Base-by-base conservation (phyloP, 2,113 vertebrate genomes). In the Tetraodon nigroviridis region DNA sequence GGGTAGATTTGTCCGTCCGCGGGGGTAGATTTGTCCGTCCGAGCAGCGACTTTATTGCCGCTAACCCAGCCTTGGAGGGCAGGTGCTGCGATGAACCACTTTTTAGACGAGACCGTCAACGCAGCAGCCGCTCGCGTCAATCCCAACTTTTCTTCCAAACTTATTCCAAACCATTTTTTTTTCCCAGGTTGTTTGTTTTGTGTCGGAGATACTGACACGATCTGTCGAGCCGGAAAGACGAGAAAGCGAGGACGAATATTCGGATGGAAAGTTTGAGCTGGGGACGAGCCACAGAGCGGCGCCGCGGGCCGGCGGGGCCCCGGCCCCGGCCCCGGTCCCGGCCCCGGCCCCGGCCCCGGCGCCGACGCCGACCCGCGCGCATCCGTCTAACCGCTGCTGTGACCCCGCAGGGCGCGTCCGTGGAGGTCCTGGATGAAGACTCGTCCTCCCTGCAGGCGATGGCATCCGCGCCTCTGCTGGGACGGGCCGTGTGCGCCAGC, bases 381-480 rank as follows among this genome's bases (percentile, higher is more conserved):
- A 32, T n/a, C n/a, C 37, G 13, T 29, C 52, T 79, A 67, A 74
- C 69, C 51, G 61, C 65, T 16, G 55, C 24, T 65, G 24, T 74
- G 59, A 5, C 44, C 60, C 59, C 18, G 10, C 89, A 96, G 92
- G 91, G 90, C 61, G 91, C 90, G 82, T 87, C 92, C 15, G 89
- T 90, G 71, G 92, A 89, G 11, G 88, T 89, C 1, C 79, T 89
- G 75, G 91, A 93, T 87, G 93, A 93, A 64, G 92, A 93, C 50
- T 92, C 92, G 20, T 91, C 92, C 17, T 92, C 93, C 18, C 94
- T 94, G 47, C 93, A 81, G 83, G 90, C 92, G 76, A 94, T 97
- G 93, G 87, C 90, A 63, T 93, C 94, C 11, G 90, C 90, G 53
- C 84, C 93, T 22, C 89, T 91, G 69, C 55, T 89, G 2, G 81